Evolutionary conservation across 2,113 vertebrate species (phyloP), one percentile per base, ranked within the genome.

Genomic region (Zosterops lateralis): DNA sequence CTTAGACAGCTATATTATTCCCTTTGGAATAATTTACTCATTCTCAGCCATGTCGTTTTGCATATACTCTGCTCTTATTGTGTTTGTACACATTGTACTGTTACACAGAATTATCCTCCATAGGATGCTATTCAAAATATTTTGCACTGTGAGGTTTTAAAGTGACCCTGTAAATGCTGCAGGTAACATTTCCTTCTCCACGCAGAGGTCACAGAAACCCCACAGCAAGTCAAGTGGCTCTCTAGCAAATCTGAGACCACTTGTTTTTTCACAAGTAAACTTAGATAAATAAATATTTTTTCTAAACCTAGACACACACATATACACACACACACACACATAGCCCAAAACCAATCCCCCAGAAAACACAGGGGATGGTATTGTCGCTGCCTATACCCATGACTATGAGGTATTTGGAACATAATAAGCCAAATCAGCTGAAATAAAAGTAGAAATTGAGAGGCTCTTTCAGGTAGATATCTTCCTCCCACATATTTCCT

Each of bases 311-410:
- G 10, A 42, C 3, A 50, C 10, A 31, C 3, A 50, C 10, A 31
- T 3, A 38, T 16, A 38, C 7, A 20, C n/a, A 40, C 13, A 53
- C 10, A 60, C 15, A 42, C 17, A 38, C 36, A 44, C 6, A 32
- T 24, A 47, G 56, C 25, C 1, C n/a, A 62, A 67, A 89, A 8
- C 1, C 15, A 42, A 15, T 0, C 6, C 4, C 32, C 17, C 0
- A 1, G 44, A 77, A 75, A 14, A 0, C 16, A 83, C 19, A 65
- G 6, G 4, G 58, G 8, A 26, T 54, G 5, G 5, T 9, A 34
- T 56, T 79, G 45, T 77, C 17, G 56, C 31, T 64, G 12, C 5
- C 68, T 48, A 24, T 51, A 32, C 1, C 11, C 18, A 17, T 40
- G 10, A 50, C 12, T 34, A 3, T 11, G 25, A 50, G 4, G 1